Conservation (phyloP, 2,113 vertebrate species). For the Microcebus lehilahytsara region DNA sequence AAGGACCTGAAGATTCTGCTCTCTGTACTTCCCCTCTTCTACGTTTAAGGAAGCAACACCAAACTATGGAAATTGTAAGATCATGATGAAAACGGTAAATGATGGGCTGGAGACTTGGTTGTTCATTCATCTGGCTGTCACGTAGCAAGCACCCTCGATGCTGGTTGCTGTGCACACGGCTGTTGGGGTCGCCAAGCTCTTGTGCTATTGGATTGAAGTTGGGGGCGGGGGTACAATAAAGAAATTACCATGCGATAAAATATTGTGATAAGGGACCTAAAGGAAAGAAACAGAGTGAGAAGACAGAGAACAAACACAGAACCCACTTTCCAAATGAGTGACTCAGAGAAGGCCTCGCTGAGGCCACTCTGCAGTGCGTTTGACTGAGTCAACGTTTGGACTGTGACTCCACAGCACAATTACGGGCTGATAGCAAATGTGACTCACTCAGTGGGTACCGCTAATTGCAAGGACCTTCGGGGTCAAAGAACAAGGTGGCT, state of each 20-base stretch:
- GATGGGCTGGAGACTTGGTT: not conserved
- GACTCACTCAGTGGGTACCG: not conserved
- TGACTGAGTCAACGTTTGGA: not conserved
- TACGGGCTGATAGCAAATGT: not conserved
- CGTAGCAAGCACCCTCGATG: not conserved
- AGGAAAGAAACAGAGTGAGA: not conserved
- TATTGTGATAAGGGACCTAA: not conserved
- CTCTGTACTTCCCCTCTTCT: not conserved
- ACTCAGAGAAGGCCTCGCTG: not conserved
- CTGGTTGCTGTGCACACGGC: not conserved
- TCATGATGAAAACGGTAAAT: not conserved
- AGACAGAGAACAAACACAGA: not conserved
- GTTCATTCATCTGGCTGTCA: not conserved
- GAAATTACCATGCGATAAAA: not conserved
- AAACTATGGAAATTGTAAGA: not conserved
- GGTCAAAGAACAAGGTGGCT: conserved; percentile 34
- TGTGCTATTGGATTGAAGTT: not conserved
- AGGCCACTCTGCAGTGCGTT: not conserved
- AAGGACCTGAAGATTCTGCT: not conserved
- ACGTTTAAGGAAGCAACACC: not conserved
- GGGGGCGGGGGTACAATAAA: not conserved
- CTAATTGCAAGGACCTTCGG: not conserved
- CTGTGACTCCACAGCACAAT: not conserved
- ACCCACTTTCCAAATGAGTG: not conserved
- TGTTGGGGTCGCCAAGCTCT: not conserved